These are phyloP conservation scores for Leptoclinus maculatus DNA, from an alignment of 2,797 vertebrate species.

Conservation along the genomic window DNA sequence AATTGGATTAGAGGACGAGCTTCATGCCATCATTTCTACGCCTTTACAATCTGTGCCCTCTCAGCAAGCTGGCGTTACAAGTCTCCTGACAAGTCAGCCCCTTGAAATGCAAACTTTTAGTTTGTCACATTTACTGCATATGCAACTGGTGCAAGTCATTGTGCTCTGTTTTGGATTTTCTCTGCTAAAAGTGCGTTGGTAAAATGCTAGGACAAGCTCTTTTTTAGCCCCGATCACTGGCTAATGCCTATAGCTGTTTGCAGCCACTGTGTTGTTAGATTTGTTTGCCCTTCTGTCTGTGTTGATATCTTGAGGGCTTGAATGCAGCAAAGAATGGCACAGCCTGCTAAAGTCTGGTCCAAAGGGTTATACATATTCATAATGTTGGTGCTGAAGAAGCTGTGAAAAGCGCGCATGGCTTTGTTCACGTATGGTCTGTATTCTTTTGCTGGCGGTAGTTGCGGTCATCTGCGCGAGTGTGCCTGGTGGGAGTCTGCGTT, in stretches of 20 bases:
- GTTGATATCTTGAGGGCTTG: conserved; percentile 71
- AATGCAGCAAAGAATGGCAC: conserved; percentile 62
- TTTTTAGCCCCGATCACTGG: conserved; percentile 23
- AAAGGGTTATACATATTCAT: conserved; percentile 78
- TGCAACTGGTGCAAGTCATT: conserved; percentile 15
- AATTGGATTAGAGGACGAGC: conserved; percentile 79
- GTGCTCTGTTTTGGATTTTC: conserved; percentile 11
- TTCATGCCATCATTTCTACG: conserved; percentile 58
- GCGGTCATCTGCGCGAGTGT: conserved; percentile 41
- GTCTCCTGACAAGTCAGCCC: conserved; percentile 40
- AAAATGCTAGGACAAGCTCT: conserved; percentile 12
- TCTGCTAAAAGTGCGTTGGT: conserved; percentile 14
- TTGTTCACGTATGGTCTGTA: conserved; percentile 58
- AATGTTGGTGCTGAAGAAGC: conserved; percentile 61
- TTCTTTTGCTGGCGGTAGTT: conserved; percentile 38
- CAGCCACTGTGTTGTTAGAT: conserved; percentile 60
- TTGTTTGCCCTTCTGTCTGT: conserved; percentile 68
- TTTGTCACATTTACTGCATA: conserved; percentile 17
- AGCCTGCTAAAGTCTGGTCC: conserved; percentile 55
- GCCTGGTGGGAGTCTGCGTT: conserved; percentile 53
- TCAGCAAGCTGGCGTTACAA: conserved; percentile 67
- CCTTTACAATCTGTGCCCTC: conserved; percentile 64
- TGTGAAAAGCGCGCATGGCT: conserved; percentile 57
- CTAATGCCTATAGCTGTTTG: conserved; percentile 29
- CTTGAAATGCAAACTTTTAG: conserved; percentile 60